A percentile compares a stretch with the other conserved stretches of the same genome.
Conservation (phyloP, 1,140 invertebrate genomes). For the Amphibalanus amphitrite region DNA sequence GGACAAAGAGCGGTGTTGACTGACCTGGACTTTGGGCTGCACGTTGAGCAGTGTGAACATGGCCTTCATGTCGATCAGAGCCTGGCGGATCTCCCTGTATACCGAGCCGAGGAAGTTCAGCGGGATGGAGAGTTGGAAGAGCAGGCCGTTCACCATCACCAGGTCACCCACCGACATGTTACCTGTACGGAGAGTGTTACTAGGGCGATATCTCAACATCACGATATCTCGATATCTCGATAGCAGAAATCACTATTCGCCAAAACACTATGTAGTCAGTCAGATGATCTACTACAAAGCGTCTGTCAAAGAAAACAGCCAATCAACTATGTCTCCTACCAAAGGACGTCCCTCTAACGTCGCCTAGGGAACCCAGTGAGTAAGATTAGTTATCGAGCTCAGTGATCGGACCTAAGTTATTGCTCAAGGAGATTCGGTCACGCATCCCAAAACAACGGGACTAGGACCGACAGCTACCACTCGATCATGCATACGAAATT, state of each 20-base stretch:
- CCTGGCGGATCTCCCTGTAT: slow-evolving; percentile 91
- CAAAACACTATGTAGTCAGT: too few relatives aligned
- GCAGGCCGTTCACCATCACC: slow-evolving; percentile 94
- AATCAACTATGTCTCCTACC: too few relatives aligned
- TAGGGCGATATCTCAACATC: not conserved
- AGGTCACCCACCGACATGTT: slow-evolving; percentile 95
- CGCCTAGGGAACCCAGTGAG: too few relatives aligned
- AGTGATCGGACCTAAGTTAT: not conserved
- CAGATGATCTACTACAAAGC: too few relatives aligned
- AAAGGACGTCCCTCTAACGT: too few relatives aligned
- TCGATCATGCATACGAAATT: not conserved
- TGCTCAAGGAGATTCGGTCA: not conserved
- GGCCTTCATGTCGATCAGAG: slow-evolving; percentile 95
- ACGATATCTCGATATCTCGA: too few relatives aligned
- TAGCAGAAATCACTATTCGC: too few relatives aligned
- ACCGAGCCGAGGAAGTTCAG: slow-evolving; percentile 93
- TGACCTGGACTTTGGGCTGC: slow-evolving; percentile 31
- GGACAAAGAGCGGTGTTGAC: not conserved
- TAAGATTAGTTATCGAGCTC: too few relatives aligned
- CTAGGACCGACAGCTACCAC: not conserved
- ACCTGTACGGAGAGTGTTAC: slow-evolving; percentile 23
- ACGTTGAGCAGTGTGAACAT: slow-evolving; percentile 92
- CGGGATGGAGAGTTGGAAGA: slow-evolving; percentile 94
- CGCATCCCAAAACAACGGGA: not conserved
- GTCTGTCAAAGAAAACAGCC: too few relatives aligned